Evolutionary conservation across 2,888 invertebrate species (phyloP).

Genomic region (Amaurobius ferox): DNA sequence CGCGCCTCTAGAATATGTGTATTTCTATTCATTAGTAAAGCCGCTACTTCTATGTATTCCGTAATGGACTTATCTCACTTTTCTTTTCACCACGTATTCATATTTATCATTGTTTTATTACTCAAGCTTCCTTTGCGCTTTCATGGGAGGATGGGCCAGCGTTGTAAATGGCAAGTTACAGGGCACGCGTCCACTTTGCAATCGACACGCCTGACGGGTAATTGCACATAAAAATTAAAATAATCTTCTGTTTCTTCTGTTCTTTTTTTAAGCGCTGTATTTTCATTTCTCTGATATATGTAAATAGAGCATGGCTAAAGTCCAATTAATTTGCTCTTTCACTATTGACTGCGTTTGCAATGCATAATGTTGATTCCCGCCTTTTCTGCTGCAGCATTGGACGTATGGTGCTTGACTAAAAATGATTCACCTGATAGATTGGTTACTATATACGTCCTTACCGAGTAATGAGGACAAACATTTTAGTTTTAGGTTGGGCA

Average conservation of each 20-base stretch:
- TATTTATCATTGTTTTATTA: slow-evolving; percentile 7
- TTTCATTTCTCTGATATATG: slow-evolving; percentile 5
- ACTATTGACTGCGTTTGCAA: slow-evolving; percentile 33
- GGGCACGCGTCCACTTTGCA: slow-evolving; percentile 1
- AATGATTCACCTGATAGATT: slow-evolving; percentile 37
- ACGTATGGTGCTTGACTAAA: slow-evolving; percentile 32
- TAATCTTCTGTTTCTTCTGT: not conserved
- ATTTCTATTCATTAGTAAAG: too few species aligned
- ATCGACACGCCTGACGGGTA: slow-evolving; percentile 40
- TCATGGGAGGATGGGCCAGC: slow-evolving; percentile 10
- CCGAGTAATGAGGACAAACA: too few species aligned
- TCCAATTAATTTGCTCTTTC: slow-evolving; percentile 18
- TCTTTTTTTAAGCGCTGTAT: not conserved
- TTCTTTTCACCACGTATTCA: not conserved
- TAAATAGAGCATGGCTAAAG: slow-evolving; percentile 17
- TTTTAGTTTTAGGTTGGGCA: too few species aligned
- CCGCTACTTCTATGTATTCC: too few species aligned
- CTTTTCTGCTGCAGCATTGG: not conserved
- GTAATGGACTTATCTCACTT: not conserved
- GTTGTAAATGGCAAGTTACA: slow-evolving; percentile 29
- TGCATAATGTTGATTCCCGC: not conserved
- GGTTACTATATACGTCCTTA: too few species aligned
- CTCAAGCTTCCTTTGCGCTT: not conserved
- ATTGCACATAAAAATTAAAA: slow-evolving; percentile 44
- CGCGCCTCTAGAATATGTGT: too few species aligned